Conservation (phyloP, 2,797 vertebrate genomes). For the Pangasius larnaudii region DNA sequence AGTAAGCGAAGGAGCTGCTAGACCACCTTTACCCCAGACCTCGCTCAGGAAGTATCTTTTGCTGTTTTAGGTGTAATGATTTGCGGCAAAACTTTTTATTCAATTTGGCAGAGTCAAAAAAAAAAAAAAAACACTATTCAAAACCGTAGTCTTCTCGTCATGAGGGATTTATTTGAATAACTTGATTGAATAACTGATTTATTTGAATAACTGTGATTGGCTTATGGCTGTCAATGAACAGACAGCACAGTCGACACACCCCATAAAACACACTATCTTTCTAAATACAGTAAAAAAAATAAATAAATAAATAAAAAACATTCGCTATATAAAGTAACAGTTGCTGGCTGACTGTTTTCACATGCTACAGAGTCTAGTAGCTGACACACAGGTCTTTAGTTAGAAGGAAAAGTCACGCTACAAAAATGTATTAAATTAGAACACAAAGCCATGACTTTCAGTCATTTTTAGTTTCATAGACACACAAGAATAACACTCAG, state of each 20-base stretch:
- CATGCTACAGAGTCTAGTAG: no score
- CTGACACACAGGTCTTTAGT: background rate
- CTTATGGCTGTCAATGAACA: background rate
- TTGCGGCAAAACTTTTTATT: no score
- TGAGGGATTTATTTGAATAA: background rate
- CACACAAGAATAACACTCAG: no score
- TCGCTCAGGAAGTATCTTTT: background rate
- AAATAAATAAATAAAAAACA: no score
- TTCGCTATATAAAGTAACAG: no score
- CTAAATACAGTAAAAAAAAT: background rate
- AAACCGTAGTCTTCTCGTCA: background rate
- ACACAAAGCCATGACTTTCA: background rate
- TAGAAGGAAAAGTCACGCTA: background rate
- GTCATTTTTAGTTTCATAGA: no score
- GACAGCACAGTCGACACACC: no score
- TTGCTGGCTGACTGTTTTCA: no score
- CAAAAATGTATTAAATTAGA: background rate
- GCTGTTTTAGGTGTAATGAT: background rate
- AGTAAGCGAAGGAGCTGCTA: conserved; percentile 33
- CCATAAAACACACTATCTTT: background rate
- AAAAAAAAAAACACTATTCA: background rate
- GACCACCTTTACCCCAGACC: background rate
- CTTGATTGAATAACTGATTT: no score
- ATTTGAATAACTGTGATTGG: background rate
- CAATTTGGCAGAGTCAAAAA: background rate